Evolutionary conservation across 2,797 vertebrate genomes (phyloP).

Genomic region (Hydrolagus colliei): DNA sequence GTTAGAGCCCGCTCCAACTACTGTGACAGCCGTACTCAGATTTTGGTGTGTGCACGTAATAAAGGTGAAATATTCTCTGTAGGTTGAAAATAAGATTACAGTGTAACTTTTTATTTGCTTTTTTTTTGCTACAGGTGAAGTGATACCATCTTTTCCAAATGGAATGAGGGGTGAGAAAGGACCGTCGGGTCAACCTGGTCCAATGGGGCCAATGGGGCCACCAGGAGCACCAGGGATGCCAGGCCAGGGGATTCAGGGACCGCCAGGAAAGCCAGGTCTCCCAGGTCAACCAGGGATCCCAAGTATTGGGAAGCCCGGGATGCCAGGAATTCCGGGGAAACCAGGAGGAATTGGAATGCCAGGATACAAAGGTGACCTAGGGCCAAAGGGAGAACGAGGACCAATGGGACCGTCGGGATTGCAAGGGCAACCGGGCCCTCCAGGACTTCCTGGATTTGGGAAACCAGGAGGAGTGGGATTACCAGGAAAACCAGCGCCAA

Average conservation of each 20-base stretch:
- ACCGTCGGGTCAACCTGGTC: conserved; percentile 66
- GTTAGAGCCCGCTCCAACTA: too few species aligned
- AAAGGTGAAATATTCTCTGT: too few species aligned
- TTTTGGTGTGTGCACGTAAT: too few species aligned
- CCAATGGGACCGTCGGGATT: conserved; percentile 77
- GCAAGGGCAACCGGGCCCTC: conserved; percentile 78
- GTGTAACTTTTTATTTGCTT: not conserved
- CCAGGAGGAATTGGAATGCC: conserved; percentile 76
- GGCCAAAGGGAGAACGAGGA: conserved; percentile 71
- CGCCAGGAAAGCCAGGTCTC: conserved; percentile 79
- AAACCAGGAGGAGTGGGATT: conserved; percentile 77
- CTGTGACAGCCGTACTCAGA: too few species aligned
- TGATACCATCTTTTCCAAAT: conserved; percentile 35
- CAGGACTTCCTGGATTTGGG: conserved; percentile 77
- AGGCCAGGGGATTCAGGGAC: conserved; percentile 77
- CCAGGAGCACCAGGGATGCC: conserved; percentile 69
- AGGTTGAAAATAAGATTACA: too few species aligned
- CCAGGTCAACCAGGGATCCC: conserved; percentile 74
- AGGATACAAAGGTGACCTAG: conserved; percentile 78
- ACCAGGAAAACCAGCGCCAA: conserved; percentile 70
- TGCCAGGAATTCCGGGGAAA: conserved; percentile 90
- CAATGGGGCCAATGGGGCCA: conserved; percentile 76
- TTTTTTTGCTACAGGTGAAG: conserved; percentile 46
- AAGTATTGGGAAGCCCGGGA: conserved; percentile 86
- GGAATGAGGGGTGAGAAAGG: conserved; percentile 78